Percentiles rank a stretch among this genome's conserved stretches.
Conservation (phyloP, 2,888 invertebrate genomes). For the Yponomeuta cagnagella region DNA sequence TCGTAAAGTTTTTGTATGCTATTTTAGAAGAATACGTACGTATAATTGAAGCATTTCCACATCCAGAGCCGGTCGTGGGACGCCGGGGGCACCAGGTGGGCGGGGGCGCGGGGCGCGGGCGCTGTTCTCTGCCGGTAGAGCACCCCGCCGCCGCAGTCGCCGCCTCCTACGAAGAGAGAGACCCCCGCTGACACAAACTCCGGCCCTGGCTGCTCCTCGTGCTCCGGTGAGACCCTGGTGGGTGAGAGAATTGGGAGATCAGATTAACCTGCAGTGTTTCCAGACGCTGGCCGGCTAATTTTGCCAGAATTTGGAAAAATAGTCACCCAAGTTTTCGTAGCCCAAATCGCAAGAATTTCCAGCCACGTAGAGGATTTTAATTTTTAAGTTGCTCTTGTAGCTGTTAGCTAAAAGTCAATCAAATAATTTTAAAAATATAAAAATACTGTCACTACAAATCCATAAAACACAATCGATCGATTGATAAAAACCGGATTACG, state of each 20-base stretch:
- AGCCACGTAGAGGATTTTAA: too few species aligned
- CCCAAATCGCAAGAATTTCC: too few species aligned
- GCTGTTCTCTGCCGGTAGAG: constrained; percentile 73
- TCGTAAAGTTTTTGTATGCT: too few species aligned
- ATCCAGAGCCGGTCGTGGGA: constrained; percentile 78
- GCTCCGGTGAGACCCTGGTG: constrained; percentile 39
- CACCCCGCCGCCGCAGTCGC: constrained; percentile 71
- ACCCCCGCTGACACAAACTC: constrained; percentile 80
- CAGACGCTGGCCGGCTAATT: too few species aligned
- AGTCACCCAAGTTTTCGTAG: too few species aligned
- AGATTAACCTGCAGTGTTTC: not conserved
- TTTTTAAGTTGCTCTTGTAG: too few species aligned
- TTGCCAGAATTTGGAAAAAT: too few species aligned
- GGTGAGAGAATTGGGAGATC: not conserved
- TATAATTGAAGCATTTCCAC: constrained; percentile 82
- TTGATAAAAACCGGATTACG: too few species aligned
- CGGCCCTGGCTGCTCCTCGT: constrained; percentile 63
- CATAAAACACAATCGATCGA: too few species aligned
- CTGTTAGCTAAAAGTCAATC: too few species aligned
- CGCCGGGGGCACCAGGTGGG: constrained; percentile 75
- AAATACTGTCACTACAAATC: too few species aligned
- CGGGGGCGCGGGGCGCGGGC: constrained; percentile 62
- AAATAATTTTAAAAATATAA: too few species aligned
- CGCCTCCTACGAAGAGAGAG: constrained; percentile 76
- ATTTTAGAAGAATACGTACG: constrained; percentile 53